phyloP scores from a whole-genome alignment of 2,113 vertebrate species.

The Zosterops borbonicus region DNA sequence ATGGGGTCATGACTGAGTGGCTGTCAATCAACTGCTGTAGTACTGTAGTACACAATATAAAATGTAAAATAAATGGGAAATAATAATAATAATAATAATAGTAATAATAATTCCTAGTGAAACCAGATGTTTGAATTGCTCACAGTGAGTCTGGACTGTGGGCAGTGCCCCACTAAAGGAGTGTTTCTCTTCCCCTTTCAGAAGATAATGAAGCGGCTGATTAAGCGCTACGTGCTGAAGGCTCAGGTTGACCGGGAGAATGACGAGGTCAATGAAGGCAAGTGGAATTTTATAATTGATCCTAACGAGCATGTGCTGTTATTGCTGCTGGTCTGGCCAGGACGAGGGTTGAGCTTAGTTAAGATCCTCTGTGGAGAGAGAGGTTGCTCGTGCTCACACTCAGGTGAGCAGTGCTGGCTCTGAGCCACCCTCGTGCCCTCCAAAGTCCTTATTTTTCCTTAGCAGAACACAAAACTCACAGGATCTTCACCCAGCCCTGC shows the following conservation, averaged over 20 bases:
- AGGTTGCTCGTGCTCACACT: rapidly evolving
- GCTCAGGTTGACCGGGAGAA: slow-evolving; percentile 96
- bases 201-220: slow-evolving; percentile 98
- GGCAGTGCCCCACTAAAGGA: background rate
- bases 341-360: background rate
- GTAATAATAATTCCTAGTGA: background rate
- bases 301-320: background rate
- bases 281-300: slow-evolving; percentile 8
- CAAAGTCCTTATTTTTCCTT: background rate
- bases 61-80: background rate
- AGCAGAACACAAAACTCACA: background rate
- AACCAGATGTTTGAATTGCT: background rate
- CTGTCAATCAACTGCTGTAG: background rate
- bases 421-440: background rate
- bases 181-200: slow-evolving; percentile 62
- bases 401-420: background rate
- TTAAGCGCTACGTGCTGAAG: slow-evolving; percentile 94
- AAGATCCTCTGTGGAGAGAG: background rate
- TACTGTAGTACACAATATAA: too few relatives aligned
- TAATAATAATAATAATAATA: background rate
- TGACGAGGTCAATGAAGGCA: slow-evolving; percentile 98
- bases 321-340: background rate
- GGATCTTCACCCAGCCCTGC: background rate
- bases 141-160: background rate
- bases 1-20: background rate